Percentiles rank a stretch among this genome's conserved stretches.
Conservation (phyloP, 2,113 vertebrate species). For the Rostratula benghalensis region DNA sequence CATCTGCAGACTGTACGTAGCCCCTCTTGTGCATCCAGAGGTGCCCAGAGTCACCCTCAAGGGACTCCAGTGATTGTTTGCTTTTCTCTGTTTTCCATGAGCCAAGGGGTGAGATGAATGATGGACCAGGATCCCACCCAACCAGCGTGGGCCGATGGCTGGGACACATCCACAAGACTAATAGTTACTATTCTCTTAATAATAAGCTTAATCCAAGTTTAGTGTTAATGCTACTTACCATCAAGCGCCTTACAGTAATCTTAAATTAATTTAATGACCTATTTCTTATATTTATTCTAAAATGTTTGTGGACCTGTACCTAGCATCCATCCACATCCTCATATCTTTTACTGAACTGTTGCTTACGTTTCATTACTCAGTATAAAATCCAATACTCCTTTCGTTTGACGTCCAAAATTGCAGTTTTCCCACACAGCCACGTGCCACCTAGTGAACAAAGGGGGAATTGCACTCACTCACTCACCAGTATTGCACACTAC, state of each 20-base stretch:
- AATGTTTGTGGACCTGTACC: not conserved
- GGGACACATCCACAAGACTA: not conserved
- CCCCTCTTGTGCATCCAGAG: fast-evolving
- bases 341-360: not conserved
- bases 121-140: not conserved
- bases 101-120: fast-evolving
- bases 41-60: fast-evolving
- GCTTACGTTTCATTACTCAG: not conserved
- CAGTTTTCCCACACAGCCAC: not conserved
- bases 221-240: not conserved
- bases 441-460: conserved; percentile 23
- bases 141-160: not conserved
- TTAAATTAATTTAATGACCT: not conserved
- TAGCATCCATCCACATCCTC: not conserved
- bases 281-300: not conserved
- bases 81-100: not conserved
- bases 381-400: not conserved
- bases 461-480: not conserved
- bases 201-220: not conserved
- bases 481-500: fast-evolving
- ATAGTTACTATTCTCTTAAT: not conserved
- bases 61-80: not conserved
- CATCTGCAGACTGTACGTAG: fast-evolving
- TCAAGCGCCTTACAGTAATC: not conserved
- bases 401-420: not conserved